Conservation (phyloP, 2,888 invertebrate genomes). For the Diarsia dahlii region DNA sequence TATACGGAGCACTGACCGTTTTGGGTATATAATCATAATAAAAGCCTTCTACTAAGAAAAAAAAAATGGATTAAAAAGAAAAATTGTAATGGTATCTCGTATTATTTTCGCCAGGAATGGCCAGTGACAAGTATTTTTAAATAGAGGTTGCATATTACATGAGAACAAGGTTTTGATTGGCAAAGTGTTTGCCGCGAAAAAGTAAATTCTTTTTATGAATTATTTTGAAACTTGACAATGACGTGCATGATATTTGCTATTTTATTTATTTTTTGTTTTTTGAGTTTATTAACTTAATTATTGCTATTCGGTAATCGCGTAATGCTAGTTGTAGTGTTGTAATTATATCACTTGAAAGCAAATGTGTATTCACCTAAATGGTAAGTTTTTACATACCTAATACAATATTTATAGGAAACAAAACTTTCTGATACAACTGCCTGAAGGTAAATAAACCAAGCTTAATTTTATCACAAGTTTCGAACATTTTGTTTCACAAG, state of each 20-base stretch:
- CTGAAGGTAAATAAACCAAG: constrained; percentile 9
- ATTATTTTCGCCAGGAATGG: background rate
- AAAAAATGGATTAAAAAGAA: background rate
- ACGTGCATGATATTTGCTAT: background rate
- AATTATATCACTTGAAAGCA: background rate
- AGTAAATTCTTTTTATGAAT: background rate
- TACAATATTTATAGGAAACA: background rate
- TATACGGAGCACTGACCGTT: background rate
- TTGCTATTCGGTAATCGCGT: background rate
- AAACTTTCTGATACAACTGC: no score
- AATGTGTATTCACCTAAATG: background rate
- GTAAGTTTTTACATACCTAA: background rate
- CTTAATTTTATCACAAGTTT: constrained; percentile 5
- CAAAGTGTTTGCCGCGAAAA: background rate
- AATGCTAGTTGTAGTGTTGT: background rate
- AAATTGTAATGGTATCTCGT: background rate
- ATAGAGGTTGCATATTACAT: background rate
- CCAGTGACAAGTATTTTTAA: constrained; percentile 3
- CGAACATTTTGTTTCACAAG: constrained; percentile 16
- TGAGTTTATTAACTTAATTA: background rate
- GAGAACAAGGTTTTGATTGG: background rate
- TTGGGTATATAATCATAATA: background rate
- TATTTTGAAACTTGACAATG: background rate
- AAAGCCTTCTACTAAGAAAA: background rate
- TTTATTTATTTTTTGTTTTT: background rate